Percentiles rank a stretch among this genome's conserved stretches.
phyloP scores from a whole-genome alignment of 2,113 vertebrate species.

The Sceloporus undulatus region DNA sequence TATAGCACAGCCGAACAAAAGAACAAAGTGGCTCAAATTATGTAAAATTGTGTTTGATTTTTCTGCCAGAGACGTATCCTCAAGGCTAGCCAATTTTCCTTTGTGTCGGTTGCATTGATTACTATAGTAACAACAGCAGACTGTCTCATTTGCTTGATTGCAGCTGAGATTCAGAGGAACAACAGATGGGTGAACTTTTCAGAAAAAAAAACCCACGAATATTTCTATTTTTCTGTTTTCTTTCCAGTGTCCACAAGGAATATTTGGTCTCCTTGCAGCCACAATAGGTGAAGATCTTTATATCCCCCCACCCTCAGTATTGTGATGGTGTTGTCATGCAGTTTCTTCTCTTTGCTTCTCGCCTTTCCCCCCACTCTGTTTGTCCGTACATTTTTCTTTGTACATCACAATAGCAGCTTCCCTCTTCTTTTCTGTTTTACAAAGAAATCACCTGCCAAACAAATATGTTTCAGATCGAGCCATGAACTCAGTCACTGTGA shows the following conservation, averaged over 20 bases:
- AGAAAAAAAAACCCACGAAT: constrained; percentile 49
- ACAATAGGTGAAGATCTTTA: constrained; percentile 35
- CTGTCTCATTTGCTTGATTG: constrained; percentile 70
- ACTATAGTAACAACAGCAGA: constrained; percentile 74
- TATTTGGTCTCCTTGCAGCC: constrained; percentile 51
- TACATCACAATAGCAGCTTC: fast-evolving
- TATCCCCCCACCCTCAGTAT: neutral
- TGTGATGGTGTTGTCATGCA: neutral
- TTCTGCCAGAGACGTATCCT: constrained; percentile 53
- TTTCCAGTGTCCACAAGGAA: constrained; percentile 43
- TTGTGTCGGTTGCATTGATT: constrained; percentile 66
- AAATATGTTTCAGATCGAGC: no score
- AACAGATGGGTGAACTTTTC: constrained; percentile 60
- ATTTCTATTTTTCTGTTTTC: constrained; percentile 20
- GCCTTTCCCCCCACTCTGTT: neutral
- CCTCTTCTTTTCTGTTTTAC: neutral
- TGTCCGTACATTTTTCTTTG: neutral
- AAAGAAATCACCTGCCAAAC: no score
- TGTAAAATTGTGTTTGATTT: constrained; percentile 64
- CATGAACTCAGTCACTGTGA: no score
- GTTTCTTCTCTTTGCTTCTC: neutral
- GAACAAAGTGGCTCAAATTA: constrained; percentile 61
- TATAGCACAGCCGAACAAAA: constrained; percentile 45
- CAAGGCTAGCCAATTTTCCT: constrained; percentile 58
- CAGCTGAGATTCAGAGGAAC: constrained; percentile 48